Base-by-base conservation (phyloP, 1,140 invertebrate species). In the Portunus trituberculatus region DNA sequence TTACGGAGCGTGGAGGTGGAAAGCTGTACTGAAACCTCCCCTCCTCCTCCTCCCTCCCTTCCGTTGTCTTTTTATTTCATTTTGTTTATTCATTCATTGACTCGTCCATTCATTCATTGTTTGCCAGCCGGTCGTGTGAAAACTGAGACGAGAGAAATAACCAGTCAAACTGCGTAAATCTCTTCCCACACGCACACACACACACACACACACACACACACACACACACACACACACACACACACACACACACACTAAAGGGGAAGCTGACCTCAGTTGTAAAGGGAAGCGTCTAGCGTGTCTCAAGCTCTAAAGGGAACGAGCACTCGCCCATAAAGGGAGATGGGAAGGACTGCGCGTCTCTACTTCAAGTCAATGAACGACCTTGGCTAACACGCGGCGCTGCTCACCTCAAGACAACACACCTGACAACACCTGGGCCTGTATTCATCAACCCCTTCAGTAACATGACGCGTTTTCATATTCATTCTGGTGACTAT, bases 211-310 rank as follows among this genome's bases (percentile, higher is more conserved):
- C 84, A 87, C 84, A 87, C 84, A 87, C 84, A 87, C 84, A 87
- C 84, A 87, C 84, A 87, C 84, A 87, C 84, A 87, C 84, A 87
- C 84, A 87, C 84, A 88, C 86, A 88, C 86, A 88, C 86, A 88
- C 86, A 88, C 86, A 88, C 86, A 88, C 86, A 88, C 31, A 88
- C 86, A 88, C 86, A 88, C 86, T 39, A 88, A 46, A 46, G 86
- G 31, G 86, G 45, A 46, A 45, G 10, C 45, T 0, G 16, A 46
- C 28, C 45, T 28, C 10, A n/a, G 0, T 39, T 16, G n/a, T 88
- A 46, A 46, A 45, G 86, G 32, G 86, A 88, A 46, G 86, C 86
- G 86, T 29, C 31, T 20, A n/a, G 45, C 31, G 86, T n/a, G 25
- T n/a, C 67, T n/a, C 67, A 1, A n/a, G 6, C 12, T 76, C 67